phyloP scores from a whole-genome alignment of 2,888 invertebrate species.

The Beris chalybata region DNA sequence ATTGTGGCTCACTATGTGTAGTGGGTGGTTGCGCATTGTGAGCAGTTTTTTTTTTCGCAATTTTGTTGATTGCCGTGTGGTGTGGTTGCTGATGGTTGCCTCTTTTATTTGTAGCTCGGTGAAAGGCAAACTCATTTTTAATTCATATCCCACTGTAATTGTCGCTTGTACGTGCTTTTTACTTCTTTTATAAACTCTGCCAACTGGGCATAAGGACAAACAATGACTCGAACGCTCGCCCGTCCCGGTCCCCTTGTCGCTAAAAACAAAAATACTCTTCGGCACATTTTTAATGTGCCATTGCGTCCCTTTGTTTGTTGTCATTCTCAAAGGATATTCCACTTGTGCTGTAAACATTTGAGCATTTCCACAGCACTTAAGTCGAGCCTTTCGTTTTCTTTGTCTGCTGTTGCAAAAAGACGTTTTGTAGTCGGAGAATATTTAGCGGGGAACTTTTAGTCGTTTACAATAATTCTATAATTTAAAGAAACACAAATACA shows the following conservation, averaged over 20 bases:
- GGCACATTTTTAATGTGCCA: constrained; percentile 32
- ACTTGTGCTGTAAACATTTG: constrained; percentile 38
- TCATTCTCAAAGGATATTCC: constrained; percentile 36
- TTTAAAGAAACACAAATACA: not conserved
- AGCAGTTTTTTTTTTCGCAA: constrained; percentile 32
- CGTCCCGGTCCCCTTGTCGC: not conserved
- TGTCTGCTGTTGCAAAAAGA: constrained; percentile 28
- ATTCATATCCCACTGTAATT: constrained; percentile 36
- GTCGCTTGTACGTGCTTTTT: constrained; percentile 38
- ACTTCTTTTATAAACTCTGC: constrained; percentile 14
- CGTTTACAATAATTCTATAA: not conserved
- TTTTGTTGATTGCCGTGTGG: constrained; percentile 37
- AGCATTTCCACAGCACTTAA: constrained; percentile 38
- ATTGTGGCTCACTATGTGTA: constrained; percentile 19
- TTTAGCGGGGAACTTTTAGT: not conserved
- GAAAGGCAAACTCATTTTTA: constrained; percentile 36
- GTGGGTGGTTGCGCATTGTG: constrained; percentile 8
- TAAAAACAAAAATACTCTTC: not conserved
- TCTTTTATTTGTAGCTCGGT: constrained; percentile 33
- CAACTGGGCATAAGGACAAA: not conserved
- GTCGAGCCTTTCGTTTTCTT: constrained; percentile 29
- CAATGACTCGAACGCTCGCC: not conserved
- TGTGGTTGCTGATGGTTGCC: constrained; percentile 31
- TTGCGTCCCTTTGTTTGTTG: constrained; percentile 33
- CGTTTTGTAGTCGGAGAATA: constrained; percentile 1